Base-by-base conservation (phyloP, 2,113 vertebrate genomes). In the Aegotheles bennettii region DNA sequence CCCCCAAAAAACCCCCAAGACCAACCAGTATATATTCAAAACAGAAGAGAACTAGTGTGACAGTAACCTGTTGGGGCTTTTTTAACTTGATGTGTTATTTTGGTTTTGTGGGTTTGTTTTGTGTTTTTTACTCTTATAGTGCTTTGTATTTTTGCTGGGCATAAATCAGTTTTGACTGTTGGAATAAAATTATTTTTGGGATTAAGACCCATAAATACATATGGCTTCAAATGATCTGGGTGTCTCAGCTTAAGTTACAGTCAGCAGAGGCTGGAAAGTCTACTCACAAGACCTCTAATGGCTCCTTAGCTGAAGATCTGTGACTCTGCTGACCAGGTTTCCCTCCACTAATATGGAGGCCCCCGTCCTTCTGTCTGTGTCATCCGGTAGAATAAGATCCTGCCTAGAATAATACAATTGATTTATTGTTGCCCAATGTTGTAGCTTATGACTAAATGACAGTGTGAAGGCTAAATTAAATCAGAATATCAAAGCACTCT, bases 221-320 rank as follows among this genome's bases (percentile, higher is more conserved):
- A 1, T 4, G 16, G 25, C 40, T 76, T 54, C 40, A 2, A 9
- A 10, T 29, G 47, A 59, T 6, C 33, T 1, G 2, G 6, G 45
- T 69, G 31, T 38, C 40, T 29, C 14, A 1, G 10, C 18, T 54
- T 24, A 25, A 45, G 33, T 64, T 47, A 21, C 6, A 10, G 54
- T 54, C 14, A 35, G 47, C 35, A 21, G 21, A 73, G 6, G 21
- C 18, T 42, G 31, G 13, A 16, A 42, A 7, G 7, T 69, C 14
- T 36, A 5, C 47, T 70, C 42, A 9, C 10, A 25, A 50, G 77
- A 59, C 77, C 42, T 78, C 47, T 91, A 63, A 60, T 64, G 92
- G 84, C 65, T 24, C 10, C 43, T 24, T 16, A 28, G 35, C 11
- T 78, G 47, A 63, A 67, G 24, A 50, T 59, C 83, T 43, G 12